Evolutionary conservation across 2,888 invertebrate genomes (phyloP).

Genomic region (Punctoribates punctum): DNA sequence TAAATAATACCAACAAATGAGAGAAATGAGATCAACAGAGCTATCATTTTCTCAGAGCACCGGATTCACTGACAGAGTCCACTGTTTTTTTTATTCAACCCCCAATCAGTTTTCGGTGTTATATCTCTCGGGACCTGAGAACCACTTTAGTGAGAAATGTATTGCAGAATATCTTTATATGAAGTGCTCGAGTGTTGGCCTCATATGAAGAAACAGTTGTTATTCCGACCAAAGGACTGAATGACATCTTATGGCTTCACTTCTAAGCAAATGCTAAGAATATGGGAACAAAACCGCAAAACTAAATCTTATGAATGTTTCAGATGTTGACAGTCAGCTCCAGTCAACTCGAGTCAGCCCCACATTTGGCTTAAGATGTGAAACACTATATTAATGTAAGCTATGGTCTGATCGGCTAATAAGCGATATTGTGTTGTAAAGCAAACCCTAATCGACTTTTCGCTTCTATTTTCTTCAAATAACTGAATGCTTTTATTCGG

Average conservation of each 20-base stretch:
- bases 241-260: background rate
- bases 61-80: background rate
- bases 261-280: background rate
- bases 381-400: background rate
- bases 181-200: background rate
- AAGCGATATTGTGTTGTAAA: conserved; percentile 19
- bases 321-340: conserved; percentile 10
- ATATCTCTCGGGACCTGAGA: conserved; percentile 27
- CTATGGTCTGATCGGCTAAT: background rate
- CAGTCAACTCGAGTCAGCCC: no score
- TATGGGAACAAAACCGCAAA: background rate
- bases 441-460: conserved; percentile 32
- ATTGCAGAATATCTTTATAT: background rate
- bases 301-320: conserved; percentile 32
- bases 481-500: background rate
- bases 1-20: conserved; percentile 25
- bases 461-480: background rate
- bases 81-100: background rate
- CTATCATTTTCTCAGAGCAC: background rate
- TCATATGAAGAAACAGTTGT: background rate
- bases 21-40: background rate
- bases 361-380: conserved; percentile 2
- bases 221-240: background rate
- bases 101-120: background rate
- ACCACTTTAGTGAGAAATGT: conserved; percentile 30